Percentiles rank a stretch among this genome's conserved stretches.
phyloP scores from a whole-genome alignment of 2,888 invertebrate species.

The Erynnis tages region DNA sequence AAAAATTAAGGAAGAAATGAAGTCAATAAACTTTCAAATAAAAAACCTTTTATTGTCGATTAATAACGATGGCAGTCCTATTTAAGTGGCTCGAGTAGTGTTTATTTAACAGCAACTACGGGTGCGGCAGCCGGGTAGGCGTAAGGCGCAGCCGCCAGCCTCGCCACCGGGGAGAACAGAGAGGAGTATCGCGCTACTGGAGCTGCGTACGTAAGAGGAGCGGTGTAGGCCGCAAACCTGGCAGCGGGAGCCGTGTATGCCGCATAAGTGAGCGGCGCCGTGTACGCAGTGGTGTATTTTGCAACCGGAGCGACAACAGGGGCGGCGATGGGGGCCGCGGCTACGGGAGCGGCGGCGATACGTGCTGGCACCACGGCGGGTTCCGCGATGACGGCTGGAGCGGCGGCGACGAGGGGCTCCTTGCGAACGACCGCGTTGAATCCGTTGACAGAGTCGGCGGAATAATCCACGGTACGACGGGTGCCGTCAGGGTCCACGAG shows the following conservation, averaged over 20 bases:
- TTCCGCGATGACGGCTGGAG: constrained; percentile 44
- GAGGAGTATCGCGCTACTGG: constrained; percentile 44
- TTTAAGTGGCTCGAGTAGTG: background rate
- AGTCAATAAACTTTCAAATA: constrained; percentile 33
- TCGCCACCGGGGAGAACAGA: constrained; percentile 36
- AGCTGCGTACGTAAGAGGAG: constrained; percentile 47
- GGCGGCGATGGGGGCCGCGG: constrained; percentile 38
- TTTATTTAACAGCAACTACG: constrained; percentile 51
- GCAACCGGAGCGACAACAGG: constrained; percentile 31
- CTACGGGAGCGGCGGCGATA: constrained; percentile 42
- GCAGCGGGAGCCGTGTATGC: constrained; percentile 46
- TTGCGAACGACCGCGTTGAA: constrained; percentile 69
- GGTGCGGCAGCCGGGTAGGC: constrained; percentile 53
- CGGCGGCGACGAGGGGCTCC: constrained; percentile 52
- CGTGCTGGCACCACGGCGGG: constrained; percentile 46
- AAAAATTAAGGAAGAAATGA: constrained; percentile 2
- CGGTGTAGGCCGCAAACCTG: constrained; percentile 37
- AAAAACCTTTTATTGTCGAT: constrained; percentile 47
- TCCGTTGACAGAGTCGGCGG: constrained; percentile 62
- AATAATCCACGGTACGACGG: constrained; percentile 64
- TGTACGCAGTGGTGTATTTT: constrained; percentile 51
- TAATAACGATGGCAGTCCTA: constrained; percentile 29
- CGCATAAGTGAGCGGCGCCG: constrained; percentile 41
- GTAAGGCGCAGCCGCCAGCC: constrained; percentile 34
- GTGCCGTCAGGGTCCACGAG: constrained; percentile 64